These are phyloP conservation scores for Heliconius eleuchia DNA, from an alignment of 1,140 invertebrate genomes.

Conservation along the genomic window DNA sequence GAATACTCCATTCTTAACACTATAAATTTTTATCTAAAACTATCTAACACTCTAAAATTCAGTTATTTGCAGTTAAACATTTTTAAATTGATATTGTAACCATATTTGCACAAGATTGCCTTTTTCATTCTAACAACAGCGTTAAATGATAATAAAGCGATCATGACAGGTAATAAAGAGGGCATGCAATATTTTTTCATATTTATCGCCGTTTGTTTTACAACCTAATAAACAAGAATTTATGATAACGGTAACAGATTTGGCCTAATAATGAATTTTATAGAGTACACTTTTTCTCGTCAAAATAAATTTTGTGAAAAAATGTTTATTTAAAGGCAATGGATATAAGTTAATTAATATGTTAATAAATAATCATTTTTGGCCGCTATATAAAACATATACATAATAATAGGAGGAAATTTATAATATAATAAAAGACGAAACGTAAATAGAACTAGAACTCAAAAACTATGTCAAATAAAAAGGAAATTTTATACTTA, in stretches of 20 bases:
- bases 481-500: no score
- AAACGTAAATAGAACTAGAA: no score
- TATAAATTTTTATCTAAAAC: not conserved
- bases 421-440: no score
- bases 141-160: slow-evolving; percentile 63
- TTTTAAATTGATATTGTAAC: not conserved
- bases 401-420: no score
- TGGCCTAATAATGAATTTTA: slow-evolving; percentile 61
- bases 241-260: slow-evolving; percentile 56
- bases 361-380: no score
- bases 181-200: slow-evolving; percentile 59
- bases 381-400: no score
- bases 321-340: no score
- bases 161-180: slow-evolving; percentile 64
- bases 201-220: slow-evolving; percentile 69
- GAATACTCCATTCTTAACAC: not conserved
- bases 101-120: slow-evolving; percentile 46
- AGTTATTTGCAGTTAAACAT: not conserved
- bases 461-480: no score
- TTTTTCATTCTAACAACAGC: slow-evolving; percentile 64
- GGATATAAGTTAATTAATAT: no score
- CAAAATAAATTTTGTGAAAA: not conserved
- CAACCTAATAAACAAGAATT: slow-evolving; percentile 53
- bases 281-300: slow-evolving; percentile 12
- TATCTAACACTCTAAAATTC: not conserved